A percentile compares a stretch with the other conserved stretches of the same genome.
These are phyloP conservation scores for Entomyzon cyanotis DNA, from an alignment of 2,113 vertebrate genomes.

Conservation along the genomic window DNA sequence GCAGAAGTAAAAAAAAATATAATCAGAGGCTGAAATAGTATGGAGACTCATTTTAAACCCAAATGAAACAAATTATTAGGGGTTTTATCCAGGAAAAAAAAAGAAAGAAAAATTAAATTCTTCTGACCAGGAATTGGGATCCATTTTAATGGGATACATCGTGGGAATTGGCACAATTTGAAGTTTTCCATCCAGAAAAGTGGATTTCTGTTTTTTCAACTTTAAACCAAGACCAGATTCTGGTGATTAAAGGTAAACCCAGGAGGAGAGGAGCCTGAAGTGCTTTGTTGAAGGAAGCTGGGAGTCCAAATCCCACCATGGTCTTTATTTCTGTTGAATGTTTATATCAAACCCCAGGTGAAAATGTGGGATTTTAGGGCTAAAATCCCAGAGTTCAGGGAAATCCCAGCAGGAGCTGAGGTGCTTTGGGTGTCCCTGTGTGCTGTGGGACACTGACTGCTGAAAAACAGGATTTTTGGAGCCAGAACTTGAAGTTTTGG, in stretches of 20 bases:
- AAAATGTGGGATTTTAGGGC: background rate
- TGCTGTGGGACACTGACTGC: background rate
- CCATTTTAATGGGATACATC: background rate
- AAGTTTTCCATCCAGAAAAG: background rate
- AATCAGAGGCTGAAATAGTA: background rate
- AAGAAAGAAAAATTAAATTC: background rate
- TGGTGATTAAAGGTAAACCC: background rate
- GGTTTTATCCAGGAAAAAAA: background rate
- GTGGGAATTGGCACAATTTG: background rate
- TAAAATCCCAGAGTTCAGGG: background rate
- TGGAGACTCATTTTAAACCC: background rate
- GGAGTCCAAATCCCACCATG: background rate
- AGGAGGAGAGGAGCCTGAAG: background rate
- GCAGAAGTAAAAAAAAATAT: background rate
- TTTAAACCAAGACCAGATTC: background rate
- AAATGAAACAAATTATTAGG: background rate
- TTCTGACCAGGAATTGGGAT: background rate
- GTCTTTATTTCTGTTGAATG: background rate
- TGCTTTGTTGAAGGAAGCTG: background rate
- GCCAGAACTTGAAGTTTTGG: background rate
- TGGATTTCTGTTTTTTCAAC: background rate
- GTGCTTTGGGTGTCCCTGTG: accelerated
- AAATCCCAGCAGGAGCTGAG: background rate
- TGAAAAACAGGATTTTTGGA: background rate
- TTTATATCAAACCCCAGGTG: background rate